Percentiles rank a stretch among this genome's conserved stretches.
These are phyloP conservation scores for Aplidium turbinatum DNA, from an alignment of 23 tunicate genomes.

Conservation along the genomic window DNA sequence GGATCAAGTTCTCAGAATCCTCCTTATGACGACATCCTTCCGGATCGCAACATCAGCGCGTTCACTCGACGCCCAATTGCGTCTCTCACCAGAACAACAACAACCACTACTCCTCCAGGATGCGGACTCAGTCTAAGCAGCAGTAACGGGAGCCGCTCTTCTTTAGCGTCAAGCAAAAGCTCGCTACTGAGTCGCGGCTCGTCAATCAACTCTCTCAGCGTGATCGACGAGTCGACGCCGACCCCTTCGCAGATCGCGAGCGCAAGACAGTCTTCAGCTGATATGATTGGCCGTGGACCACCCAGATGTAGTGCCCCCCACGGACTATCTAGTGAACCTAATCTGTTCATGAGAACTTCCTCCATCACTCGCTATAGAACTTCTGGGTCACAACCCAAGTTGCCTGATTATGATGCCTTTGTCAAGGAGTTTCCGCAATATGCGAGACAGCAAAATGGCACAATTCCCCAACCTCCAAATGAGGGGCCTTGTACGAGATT, in stretches of 20 bases:
- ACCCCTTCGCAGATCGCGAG: constrained; percentile 53
- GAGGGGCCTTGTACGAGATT: neutral
- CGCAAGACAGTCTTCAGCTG: constrained; percentile 27
- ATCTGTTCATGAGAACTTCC: constrained; percentile 1
- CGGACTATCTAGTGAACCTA: neutral
- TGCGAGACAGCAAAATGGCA: neutral
- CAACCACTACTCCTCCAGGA: constrained; percentile 24
- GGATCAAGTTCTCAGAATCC: constrained; percentile 22
- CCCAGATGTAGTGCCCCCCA: neutral
- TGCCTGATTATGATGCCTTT: constrained; percentile 22
- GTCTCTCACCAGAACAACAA: constrained; percentile 19
- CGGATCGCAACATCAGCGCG: constrained; percentile 33
- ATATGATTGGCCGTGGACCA: neutral
- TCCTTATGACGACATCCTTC: constrained; percentile 54
- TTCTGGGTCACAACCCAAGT: constrained; percentile 3
- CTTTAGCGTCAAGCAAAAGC: constrained; percentile 53
- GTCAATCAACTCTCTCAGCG: constrained; percentile 55
- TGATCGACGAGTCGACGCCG: constrained; percentile 62
- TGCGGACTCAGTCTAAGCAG: constrained; percentile 18
- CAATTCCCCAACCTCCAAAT: neutral
- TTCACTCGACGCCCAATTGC: constrained; percentile 7
- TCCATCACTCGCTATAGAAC: neutral
- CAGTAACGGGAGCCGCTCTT: constrained; percentile 28
- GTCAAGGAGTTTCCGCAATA: neutral
- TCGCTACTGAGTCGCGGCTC: constrained; percentile 55